phyloP scores from a whole-genome alignment of 2,113 vertebrate species.

The Calypte anna region DNA sequence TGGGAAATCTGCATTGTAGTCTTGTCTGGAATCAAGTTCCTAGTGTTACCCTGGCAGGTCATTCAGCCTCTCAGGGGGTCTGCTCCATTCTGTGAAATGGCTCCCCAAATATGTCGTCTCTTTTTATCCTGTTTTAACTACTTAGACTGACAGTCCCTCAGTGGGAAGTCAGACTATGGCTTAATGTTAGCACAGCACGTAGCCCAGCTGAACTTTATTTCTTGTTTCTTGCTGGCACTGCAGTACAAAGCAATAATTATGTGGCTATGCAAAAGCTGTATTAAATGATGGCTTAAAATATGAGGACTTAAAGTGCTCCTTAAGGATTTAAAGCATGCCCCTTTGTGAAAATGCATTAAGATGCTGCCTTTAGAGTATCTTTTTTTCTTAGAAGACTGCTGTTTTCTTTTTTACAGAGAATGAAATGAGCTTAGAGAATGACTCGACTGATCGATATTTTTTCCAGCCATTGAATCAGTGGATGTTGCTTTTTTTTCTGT shows the following conservation, averaged over 20 bases:
- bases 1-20: neutral
- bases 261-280: neutral
- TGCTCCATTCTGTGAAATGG: neutral
- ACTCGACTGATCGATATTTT: constrained; percentile 50
- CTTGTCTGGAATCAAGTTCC: neutral
- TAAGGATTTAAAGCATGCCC: neutral
- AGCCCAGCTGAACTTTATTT: neutral
- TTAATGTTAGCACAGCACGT: constrained; percentile 9
- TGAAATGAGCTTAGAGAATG: constrained; percentile 43
- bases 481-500: constrained; percentile 54
- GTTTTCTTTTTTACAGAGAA: constrained; percentile 48
- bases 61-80: neutral
- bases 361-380: constrained; percentile 20
- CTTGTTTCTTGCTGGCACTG: neutral
- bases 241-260: constrained; percentile 2
- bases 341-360: constrained; percentile 37
- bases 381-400: constrained; percentile 43
- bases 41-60: neutral
- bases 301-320: neutral
- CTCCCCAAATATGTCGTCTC: neutral
- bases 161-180: neutral
- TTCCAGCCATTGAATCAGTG: constrained; percentile 15
- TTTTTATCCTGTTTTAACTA: neutral
- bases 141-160: neutral
- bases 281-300: constrained; percentile 31